Evolutionary conservation across 1,140 invertebrate species (phyloP).

Genomic region (Dufourea novaeangliae): DNA sequence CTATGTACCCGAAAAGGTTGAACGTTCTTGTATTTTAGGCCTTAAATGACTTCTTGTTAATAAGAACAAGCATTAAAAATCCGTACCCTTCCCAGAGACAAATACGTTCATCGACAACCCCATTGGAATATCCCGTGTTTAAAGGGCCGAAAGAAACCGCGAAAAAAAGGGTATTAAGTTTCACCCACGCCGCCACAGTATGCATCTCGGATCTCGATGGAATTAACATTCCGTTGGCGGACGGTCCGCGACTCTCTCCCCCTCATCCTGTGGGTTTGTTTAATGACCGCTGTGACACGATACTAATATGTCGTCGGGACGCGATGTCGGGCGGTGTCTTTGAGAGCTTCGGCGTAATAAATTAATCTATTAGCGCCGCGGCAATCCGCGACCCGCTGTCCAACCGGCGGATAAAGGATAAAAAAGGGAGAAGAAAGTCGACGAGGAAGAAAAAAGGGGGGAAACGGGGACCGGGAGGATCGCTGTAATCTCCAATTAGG

Average conservation of each 20-base stretch:
- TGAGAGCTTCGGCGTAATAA: conserved; percentile 78
- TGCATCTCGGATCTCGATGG: conserved; percentile 48
- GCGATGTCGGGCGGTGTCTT: conserved; percentile 73
- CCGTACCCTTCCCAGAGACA: too few relatives aligned
- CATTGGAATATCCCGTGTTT: conserved; percentile 5
- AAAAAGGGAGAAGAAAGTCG: conserved; percentile 19
- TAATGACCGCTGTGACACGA: conserved; percentile 71
- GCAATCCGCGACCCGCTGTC: conserved; percentile 55
- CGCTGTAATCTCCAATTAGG: conserved; percentile 79
- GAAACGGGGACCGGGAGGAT: conserved; percentile 43
- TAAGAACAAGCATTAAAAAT: background rate
- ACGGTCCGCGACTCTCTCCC: conserved; percentile 67
- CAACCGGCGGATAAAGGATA: conserved; percentile 31
- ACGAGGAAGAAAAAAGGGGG: background rate
- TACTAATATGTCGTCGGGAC: conserved; percentile 76
- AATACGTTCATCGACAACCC: background rate
- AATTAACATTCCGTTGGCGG: conserved; percentile 74
- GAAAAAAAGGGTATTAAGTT: conserved; percentile 10
- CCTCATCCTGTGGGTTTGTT: conserved; percentile 47
- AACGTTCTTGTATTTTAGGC: too few relatives aligned
- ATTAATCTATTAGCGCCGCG: conserved; percentile 80
- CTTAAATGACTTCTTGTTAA: too few relatives aligned
- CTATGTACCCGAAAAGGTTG: too few relatives aligned
- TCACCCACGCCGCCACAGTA: conserved; percentile 45
- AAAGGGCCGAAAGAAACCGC: background rate